Evolutionary conservation across 2,113 vertebrate species (phyloP).

Genomic region (Lontra canadensis): DNA sequence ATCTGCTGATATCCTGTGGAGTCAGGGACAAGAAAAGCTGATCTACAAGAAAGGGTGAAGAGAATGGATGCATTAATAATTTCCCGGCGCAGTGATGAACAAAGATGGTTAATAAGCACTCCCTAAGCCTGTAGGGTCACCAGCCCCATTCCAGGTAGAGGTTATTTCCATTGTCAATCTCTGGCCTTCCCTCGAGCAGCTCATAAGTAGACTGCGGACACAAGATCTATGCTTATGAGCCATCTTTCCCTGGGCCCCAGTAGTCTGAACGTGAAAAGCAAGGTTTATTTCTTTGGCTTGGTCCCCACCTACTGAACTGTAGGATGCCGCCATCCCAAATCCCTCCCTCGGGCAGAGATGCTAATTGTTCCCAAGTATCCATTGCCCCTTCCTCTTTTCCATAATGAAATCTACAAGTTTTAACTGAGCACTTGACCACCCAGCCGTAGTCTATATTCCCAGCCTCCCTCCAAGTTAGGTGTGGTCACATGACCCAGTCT

Average conservation of each 20-base stretch:
- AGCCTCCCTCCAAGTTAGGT: neutral
- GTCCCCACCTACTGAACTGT: neutral
- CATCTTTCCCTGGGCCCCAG: neutral
- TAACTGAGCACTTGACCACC: neutral
- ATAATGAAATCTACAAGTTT: neutral
- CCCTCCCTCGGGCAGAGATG: neutral
- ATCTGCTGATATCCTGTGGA: neutral
- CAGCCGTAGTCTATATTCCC: neutral
- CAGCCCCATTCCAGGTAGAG: neutral
- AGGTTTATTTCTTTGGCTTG: neutral
- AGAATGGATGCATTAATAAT: neutral
- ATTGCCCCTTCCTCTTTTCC: neutral
- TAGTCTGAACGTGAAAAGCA: neutral
- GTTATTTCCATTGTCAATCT: neutral
- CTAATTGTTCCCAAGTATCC: neutral
- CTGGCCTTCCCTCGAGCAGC: neutral
- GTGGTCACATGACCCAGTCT: neutral
- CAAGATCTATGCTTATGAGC: neutral
- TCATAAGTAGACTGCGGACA: neutral
- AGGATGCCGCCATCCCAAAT: neutral
- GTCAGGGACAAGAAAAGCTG: neutral
- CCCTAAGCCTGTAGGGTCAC: neutral
- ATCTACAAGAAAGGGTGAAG: neutral
- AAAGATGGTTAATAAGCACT: neutral
- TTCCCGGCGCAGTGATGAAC: neutral